These are phyloP conservation scores for mouse (Mus musculus) DNA, from an alignment of 2,113 vertebrate species.

Conservation along the genomic window GRCm39 chr8:10702001-10702500, in stretches of 20 bases:
- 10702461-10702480: not conserved
- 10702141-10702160: not conserved
- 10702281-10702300: not conserved
- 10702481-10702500: not conserved
- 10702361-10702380: conserved; percentile 1
- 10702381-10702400: not conserved
- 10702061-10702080: not conserved
- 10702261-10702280: not conserved
- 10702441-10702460: conserved; percentile 20
- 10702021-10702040: conserved; percentile 23
- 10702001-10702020: conserved; percentile 52
- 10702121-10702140: not conserved
- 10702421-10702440: not conserved
- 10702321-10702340: not conserved
- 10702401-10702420: not conserved
- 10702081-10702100: not conserved
- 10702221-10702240: not conserved
- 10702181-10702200: not conserved
- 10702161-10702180: not conserved
- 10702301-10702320: too few species aligned
- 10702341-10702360: conserved; percentile 33
- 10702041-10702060: conserved; percentile 13
- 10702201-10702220: not conserved
- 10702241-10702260: not conserved
- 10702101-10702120: fast-evolving